Conservation (phyloP, 2,113 vertebrate species). For the Urocolius indicus region DNA sequence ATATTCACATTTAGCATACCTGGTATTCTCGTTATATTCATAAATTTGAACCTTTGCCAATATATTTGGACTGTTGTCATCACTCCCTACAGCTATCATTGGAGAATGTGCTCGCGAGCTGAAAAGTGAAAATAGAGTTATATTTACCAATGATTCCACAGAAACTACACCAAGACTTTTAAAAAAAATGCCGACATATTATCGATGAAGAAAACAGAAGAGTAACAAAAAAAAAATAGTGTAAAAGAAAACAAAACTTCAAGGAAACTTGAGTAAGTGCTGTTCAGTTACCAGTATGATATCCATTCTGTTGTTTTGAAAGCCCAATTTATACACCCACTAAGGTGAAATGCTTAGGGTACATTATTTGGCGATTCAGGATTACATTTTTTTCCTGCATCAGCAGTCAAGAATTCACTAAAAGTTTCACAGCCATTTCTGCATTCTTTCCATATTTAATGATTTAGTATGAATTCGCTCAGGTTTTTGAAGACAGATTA, state of each 20-base stretch:
- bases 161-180: background rate
- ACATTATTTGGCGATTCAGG: background rate
- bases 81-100: conserved; percentile 97
- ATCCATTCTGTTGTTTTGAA: background rate
- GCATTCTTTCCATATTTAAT: background rate
- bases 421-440: background rate
- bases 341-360: background rate
- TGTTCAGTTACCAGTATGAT: background rate
- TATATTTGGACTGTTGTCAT: conserved; percentile 89
- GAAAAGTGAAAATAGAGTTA: background rate
- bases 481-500: background rate
- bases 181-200: background rate
- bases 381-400: background rate
- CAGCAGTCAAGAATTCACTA: background rate
- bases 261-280: background rate
- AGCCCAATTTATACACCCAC: background rate
- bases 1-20: conserved; percentile 71
- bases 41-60: conserved; percentile 97
- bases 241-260: background rate
- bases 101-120: conserved; percentile 95
- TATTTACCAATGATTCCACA: background rate
- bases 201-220: background rate
- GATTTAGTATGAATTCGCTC: background rate
- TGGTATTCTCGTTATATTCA: conserved; percentile 98
- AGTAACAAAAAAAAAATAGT: background rate